Evolutionary conservation across 1,140 invertebrate genomes (phyloP).

Genomic region (Heliothis virescens): DNA sequence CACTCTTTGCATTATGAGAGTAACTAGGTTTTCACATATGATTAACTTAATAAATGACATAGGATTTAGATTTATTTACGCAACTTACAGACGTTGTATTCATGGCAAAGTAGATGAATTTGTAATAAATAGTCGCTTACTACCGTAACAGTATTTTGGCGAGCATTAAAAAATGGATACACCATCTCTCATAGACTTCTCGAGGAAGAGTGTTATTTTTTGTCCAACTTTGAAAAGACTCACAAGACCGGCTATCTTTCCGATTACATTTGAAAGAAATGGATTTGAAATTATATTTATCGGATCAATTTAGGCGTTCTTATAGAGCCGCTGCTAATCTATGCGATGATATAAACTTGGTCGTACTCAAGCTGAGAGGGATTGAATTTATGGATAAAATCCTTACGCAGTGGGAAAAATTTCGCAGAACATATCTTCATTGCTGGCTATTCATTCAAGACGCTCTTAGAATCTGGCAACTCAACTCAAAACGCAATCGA

Average conservation of each 20-base stretch:
- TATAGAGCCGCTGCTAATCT: neutral
- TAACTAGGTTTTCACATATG: slow-evolving; percentile 41
- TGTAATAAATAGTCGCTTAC: slow-evolving; percentile 7
- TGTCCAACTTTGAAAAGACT: slow-evolving; percentile 50
- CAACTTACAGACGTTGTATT: neutral
- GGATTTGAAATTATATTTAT: slow-evolving; percentile 50
- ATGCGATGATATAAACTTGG: neutral
- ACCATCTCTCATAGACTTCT: slow-evolving; percentile 39
- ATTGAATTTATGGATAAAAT: slow-evolving; percentile 38
- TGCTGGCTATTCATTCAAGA: slow-evolving; percentile 34
- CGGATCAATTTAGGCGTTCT: slow-evolving; percentile 45
- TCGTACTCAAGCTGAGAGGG: neutral
- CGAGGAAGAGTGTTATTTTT: slow-evolving; percentile 47
- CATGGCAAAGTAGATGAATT: slow-evolving; percentile 18
- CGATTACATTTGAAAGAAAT: slow-evolving; percentile 52
- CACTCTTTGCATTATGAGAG: slow-evolving; percentile 21
- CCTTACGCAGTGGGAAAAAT: slow-evolving; percentile 34
- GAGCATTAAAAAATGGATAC: slow-evolving; percentile 46
- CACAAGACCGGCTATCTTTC: slow-evolving; percentile 7
- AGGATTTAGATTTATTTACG: neutral
- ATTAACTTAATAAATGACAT: slow-evolving; percentile 1
- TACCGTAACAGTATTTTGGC: slow-evolving; percentile 46
- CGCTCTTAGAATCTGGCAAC: slow-evolving; percentile 41
- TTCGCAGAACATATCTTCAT: slow-evolving; percentile 53
- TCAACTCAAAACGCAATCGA: slow-evolving; percentile 40